Evolutionary conservation across 2,888 invertebrate species (phyloP), one percentile per base, ranked within the genome.

Genomic region (Thelaira solivaga): DNA sequence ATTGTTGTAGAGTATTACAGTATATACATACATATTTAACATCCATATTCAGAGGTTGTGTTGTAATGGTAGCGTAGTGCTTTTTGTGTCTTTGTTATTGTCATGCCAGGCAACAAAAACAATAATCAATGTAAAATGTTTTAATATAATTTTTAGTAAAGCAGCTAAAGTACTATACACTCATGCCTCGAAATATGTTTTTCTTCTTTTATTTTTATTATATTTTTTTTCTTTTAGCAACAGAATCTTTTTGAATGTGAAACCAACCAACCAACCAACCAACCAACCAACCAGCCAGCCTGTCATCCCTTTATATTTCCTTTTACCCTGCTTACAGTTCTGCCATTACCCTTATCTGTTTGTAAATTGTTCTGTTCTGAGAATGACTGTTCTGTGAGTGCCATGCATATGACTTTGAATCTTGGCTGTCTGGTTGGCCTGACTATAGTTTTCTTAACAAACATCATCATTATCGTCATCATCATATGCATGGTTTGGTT

Each of bases 61-160:
- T 16, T 22, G 34, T n/a, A n/a, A n/a, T 18, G 7, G 18, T 31
- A 10, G 51, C 22, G 43, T 20, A 24, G 41, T 24, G 16, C 26
- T 74, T 20, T 51, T 24, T 43, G 29, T n/a, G 8, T 24, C 43
- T 65, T 55, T 47, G 43, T 71, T 73, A 45, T 73, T 67, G 74
- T 67, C 67, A 74, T 67, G 59, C 59, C 74, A 43, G 24, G 20
- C 71, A 71, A 34, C 22, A 49, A 16, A 0, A 67, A 22, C 34
- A 39, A 29, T 39, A 57, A 31, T n/a, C 24, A 43, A 43, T 7
- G 45, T 34, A 51, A 10, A 57, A 45, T 62, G 45, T 53, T 75
- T 68, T 75, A 75, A 75, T 75, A 68, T 74, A 61, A 67, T 74
- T 67, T 69, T 74, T 45, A 67, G 45, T 68, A 16, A 36, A 57